Base-by-base conservation (phyloP, 1,140 invertebrate genomes). In the Conus ventricosus region DNA sequence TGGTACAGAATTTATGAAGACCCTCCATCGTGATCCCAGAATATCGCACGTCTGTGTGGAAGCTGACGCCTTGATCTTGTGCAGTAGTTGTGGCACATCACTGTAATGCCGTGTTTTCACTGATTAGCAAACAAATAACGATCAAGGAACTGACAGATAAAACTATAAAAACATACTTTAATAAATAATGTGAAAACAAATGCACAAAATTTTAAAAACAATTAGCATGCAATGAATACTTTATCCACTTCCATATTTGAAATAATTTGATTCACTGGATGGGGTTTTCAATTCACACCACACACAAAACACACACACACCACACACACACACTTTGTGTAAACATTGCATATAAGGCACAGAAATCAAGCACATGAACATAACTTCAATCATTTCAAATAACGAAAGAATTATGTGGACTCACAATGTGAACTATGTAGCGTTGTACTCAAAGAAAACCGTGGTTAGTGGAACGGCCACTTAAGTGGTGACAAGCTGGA, bases 401-500 rank as follows among this genome's bases (percentile, higher is more conserved):
- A n/a, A n/a, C n/a, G 13, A 57, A 57, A 57, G 55, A 57, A 57
- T 57, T 7, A 13, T 54, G 20, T 53, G 15, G 82, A 88, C 17
- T 81, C 71, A 78, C 85, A 88, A 39, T 15, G 84, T 87, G 84
- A 0, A 90, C 54, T 92, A 92, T 15, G 91, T 91, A 25, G 83
- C 55, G 71, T 93, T 91, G 76, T 78, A 91, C 60, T 91, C 87
- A 87, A 92, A 93, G n/a, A 78, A 11, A 23, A 57, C 78, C 54
- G 17, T 81, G 76, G 57, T 89, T 85, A 60, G 83, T 88, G 5
- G 91, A 90, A 15, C 89, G 57, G 89, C n/a, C 92, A 93, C 23
- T 91, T 90, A 6, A 88, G 55, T n/a, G 92, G 92, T 57, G 87
- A 67, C 51, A 76, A 86, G 4, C 87, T 25, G 23, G 88, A 89